Evolutionary conservation across 2,888 invertebrate species (phyloP).

Genomic region (Drosophila borborema): DNA sequence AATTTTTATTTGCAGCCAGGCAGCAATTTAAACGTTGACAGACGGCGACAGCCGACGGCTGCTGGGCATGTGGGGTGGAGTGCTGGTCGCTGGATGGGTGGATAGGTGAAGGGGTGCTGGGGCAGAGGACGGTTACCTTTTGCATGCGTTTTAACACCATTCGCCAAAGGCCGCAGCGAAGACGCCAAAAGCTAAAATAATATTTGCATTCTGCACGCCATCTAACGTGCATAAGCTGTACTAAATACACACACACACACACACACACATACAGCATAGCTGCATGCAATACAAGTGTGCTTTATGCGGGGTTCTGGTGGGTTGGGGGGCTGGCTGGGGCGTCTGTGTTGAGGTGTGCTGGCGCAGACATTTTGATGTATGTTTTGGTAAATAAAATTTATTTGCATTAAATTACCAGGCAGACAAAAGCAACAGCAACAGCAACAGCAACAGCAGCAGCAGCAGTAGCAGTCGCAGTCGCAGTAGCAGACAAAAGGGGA

Average conservation of each 20-base stretch:
- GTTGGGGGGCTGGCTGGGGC: neutral
- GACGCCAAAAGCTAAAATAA: slow-evolving; percentile 75
- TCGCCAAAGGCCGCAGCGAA: slow-evolving; percentile 60
- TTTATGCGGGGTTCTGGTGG: too few relatives aligned
- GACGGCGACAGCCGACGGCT: slow-evolving; percentile 65
- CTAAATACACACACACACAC: slow-evolving; percentile 52
- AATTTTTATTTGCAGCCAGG: slow-evolving; percentile 70
- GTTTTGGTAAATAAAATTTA: slow-evolving; percentile 82
- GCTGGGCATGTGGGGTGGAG: slow-evolving; percentile 42
- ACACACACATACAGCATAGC: slow-evolving; percentile 17
- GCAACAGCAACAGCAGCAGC: slow-evolving; percentile 4
- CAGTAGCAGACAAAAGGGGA: slow-evolving; percentile 12
- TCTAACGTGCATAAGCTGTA: slow-evolving; percentile 70
- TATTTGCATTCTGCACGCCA: slow-evolving; percentile 82
- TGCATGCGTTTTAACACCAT: slow-evolving; percentile 82
- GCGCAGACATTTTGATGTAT: slow-evolving; percentile 80
- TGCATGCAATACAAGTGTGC: slow-evolving; percentile 29
- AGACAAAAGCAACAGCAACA: slow-evolving; percentile 51
- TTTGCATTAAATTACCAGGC: slow-evolving; percentile 82
- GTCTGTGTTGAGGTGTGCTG: slow-evolving; percentile 59
- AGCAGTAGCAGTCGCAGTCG: neutral
- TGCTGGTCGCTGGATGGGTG: neutral
- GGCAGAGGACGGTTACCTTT: slow-evolving; percentile 21
- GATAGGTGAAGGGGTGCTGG: neutral
- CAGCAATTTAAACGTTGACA: slow-evolving; percentile 79